Conservation (phyloP, 2,888 invertebrate species). For the Auanema sp. region DNA sequence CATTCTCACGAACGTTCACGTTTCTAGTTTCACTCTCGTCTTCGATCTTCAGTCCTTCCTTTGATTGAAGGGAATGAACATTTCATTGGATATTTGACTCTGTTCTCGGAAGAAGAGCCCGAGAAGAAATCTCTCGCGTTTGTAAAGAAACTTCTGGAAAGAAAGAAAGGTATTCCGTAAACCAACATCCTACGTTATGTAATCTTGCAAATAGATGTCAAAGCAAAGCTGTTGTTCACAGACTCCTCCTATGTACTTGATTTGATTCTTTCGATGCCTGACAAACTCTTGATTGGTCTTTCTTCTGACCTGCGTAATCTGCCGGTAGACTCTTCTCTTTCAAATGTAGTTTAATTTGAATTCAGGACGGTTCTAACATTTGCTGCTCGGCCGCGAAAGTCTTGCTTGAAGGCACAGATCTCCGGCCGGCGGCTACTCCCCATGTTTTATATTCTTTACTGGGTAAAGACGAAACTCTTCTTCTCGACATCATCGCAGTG, state of each 20-base stretch:
- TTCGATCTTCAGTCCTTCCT: slow-evolving; percentile 32
- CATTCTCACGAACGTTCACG: background rate
- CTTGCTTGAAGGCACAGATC: slow-evolving; percentile 30
- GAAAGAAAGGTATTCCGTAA: slow-evolving; percentile 17
- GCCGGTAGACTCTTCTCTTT: slow-evolving; percentile 14
- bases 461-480: slow-evolving; percentile 26
- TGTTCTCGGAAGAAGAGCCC: slow-evolving; percentile 31
- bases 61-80: slow-evolving; percentile 31
- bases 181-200: background rate
- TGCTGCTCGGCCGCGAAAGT: slow-evolving; percentile 27
- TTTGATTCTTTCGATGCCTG: slow-evolving; percentile 27
- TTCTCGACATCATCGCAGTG: slow-evolving; percentile 32
- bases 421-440: slow-evolving; percentile 30
- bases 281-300: slow-evolving; percentile 21
- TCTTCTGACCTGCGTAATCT: slow-evolving; percentile 16
- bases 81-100: slow-evolving; percentile 35
- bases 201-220: slow-evolving; percentile 14
- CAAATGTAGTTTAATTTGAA: slow-evolving; percentile 1
- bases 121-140: slow-evolving; percentile 28
- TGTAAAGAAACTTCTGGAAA: slow-evolving; percentile 31
- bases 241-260: slow-evolving; percentile 19
- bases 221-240: slow-evolving; percentile 26
- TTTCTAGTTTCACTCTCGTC: slow-evolving; percentile 27
- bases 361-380: slow-evolving; percentile 27
- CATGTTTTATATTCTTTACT: slow-evolving; percentile 22